These are phyloP conservation scores for Istiophorus platypterus DNA, from an alignment of 2,113 vertebrate species.

Conservation along the genomic window DNA sequence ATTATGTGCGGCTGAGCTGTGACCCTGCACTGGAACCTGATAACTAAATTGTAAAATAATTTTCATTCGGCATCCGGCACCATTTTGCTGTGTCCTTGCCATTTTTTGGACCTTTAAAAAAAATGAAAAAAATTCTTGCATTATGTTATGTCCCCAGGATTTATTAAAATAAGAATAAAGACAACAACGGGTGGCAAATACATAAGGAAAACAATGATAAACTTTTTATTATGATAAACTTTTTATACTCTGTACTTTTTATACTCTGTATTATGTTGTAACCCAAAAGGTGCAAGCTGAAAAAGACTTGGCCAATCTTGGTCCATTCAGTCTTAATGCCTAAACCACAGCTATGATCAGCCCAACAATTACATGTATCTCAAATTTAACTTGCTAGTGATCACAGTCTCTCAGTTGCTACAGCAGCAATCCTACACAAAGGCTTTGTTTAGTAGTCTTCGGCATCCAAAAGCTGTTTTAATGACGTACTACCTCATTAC, in stretches of 20 bases:
- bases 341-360: background rate
- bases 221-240: too few relatives aligned
- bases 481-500: background rate
- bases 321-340: background rate
- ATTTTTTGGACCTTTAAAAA: background rate
- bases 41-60: too few relatives aligned
- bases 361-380: background rate
- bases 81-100: background rate
- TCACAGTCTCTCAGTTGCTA: conserved; percentile 18
- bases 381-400: background rate
- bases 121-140: background rate
- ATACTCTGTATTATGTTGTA: background rate
- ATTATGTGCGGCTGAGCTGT: background rate
- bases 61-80: background rate
- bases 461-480: conserved; percentile 22
- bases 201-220: background rate
- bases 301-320: background rate
- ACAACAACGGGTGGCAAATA: background rate
- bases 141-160: background rate
- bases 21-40: background rate
- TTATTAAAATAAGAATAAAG: background rate
- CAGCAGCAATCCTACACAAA: conserved; percentile 18
- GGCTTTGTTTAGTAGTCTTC: conserved; percentile 8
- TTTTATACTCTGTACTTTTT: too few relatives aligned
- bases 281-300: background rate